Conservation (phyloP, 2,113 vertebrate species). For the Saiga tatarica region DNA sequence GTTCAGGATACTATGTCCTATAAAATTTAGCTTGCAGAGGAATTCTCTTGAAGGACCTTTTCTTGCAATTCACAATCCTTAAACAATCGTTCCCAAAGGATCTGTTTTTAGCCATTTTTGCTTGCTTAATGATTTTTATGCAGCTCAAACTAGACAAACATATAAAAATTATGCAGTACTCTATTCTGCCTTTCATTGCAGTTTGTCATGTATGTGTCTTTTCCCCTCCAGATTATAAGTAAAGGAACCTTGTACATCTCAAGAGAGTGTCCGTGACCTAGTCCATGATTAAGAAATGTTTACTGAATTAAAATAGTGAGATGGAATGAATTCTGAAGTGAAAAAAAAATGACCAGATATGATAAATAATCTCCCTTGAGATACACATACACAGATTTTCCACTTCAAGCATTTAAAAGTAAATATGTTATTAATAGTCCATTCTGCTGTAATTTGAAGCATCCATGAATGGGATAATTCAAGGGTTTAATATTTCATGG, state of each 20-base stretch:
- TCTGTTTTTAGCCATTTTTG: background rate
- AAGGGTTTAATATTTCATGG: background rate
- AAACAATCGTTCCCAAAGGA: background rate
- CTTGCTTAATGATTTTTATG: background rate
- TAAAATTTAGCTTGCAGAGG: background rate
- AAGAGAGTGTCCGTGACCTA: background rate
- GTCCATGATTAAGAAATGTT: background rate
- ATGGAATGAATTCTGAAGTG: background rate
- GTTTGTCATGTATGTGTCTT: background rate
- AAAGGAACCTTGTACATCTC: background rate
- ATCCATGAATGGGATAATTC: background rate
- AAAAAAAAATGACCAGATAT: constrained; percentile 21
- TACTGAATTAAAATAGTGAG: background rate
- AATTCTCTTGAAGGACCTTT: background rate
- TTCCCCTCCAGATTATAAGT: background rate
- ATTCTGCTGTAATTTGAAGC: background rate
- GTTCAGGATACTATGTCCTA: background rate
- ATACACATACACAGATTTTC: background rate
- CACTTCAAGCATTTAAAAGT: background rate
- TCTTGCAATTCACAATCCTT: background rate
- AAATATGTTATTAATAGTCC: background rate
- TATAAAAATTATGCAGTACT: background rate
- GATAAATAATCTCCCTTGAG: background rate
- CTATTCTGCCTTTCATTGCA: background rate
- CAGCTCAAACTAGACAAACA: background rate